phyloP scores from a whole-genome alignment of 2,888 invertebrate genomes.

The Drosophila greeni region DNA sequence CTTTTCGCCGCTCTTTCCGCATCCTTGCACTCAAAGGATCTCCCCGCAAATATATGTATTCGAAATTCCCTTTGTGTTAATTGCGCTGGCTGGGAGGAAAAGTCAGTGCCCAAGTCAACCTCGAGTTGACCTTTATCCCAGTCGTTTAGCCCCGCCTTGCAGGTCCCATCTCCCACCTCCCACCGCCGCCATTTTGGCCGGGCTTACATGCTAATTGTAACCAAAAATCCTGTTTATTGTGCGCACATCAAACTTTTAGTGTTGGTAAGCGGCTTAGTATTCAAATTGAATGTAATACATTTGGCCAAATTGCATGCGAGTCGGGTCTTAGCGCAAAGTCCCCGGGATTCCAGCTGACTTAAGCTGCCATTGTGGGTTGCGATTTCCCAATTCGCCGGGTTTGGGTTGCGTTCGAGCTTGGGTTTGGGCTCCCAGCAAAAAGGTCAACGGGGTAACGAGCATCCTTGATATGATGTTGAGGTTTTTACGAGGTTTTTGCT shows the following conservation, averaged over 20 bases:
- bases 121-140: constrained; percentile 32
- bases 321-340: constrained; percentile 66
- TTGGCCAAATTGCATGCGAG: constrained; percentile 71
- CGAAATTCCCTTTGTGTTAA: constrained; percentile 64
- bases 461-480: constrained; percentile 33
- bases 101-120: constrained; percentile 35
- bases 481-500: constrained; percentile 30
- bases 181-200: constrained; percentile 3
- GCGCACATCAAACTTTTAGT: constrained; percentile 73
- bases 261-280: constrained; percentile 74
- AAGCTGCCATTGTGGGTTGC: constrained; percentile 49
- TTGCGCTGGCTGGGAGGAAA: constrained; percentile 56
- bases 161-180: constrained; percentile 1
- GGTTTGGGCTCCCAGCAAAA: constrained; percentile 9
- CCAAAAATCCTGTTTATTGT: constrained; percentile 72
- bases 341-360: constrained; percentile 60
- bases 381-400: constrained; percentile 13
- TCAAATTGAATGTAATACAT: constrained; percentile 74
- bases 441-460: constrained; percentile 39
- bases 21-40: constrained; percentile 46
- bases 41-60: constrained; percentile 28
- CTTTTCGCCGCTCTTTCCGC: constrained; percentile 62
- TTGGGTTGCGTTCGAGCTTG: background rate
- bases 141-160: constrained; percentile 22
- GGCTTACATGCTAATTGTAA: constrained; percentile 72